Base-by-base conservation (phyloP, 2,888 invertebrate species). In the Epistrophe grossulariae region DNA sequence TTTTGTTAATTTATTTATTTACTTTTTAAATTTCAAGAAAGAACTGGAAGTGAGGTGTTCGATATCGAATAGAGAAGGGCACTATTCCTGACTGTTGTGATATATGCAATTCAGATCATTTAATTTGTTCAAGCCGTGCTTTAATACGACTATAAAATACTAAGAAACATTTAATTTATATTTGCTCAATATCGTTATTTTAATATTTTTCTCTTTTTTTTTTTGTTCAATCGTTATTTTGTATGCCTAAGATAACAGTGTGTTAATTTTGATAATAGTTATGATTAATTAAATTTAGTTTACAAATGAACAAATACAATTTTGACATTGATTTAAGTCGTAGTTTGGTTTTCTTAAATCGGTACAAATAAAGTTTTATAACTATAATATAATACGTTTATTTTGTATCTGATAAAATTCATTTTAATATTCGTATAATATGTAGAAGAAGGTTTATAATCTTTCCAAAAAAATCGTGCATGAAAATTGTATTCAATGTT, bases 231-330 rank as follows among this genome's bases (percentile, higher is more conserved):
- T n/a, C 17, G 10, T 28, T n/a, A n/a, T 66, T 45, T 66, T 66
- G 35, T 38, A 50, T 50, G 50, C 50, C 35, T 70, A 24, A 15
- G 19, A 38, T 70, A 70, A 70, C 68, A 70, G 38, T 70, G 28
- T 64, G 4, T 68, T 19, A 19, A 35, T 52, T 5, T 24, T 28
- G 15, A 13, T 55, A 55, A 19, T 19, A 76, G 55, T 66, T n/a
- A 64, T 59, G 2, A 7, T 48, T 28, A 15, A 11, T 48, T 28
- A 15, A 28, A 52, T 52, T 52, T 7, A 28, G 40, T 60, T 59
- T 35, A 59, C 11, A 28, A 31, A 35, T 57, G 13, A 73, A 73
- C 60, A 11, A 50, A 62, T 73, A 73, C 48, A 74, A 52, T 74
- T 48, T 62, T 74, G 50, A 50, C 19, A 40, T 40, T 62, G 6